Evolutionary conservation across 2,888 invertebrate species (phyloP).

Genomic region (Cremastinae sp.): DNA sequence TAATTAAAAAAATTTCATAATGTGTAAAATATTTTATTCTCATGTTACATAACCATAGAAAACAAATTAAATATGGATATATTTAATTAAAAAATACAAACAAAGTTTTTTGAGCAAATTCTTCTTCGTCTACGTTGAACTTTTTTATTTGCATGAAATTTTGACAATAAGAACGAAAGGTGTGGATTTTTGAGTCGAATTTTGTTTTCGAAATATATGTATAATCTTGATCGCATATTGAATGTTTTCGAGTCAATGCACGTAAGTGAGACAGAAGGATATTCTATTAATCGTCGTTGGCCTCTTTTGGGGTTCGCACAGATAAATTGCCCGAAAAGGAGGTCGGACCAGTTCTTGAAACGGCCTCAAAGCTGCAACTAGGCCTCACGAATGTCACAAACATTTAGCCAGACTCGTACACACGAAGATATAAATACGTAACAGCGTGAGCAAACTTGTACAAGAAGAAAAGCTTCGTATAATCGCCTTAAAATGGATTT

Average conservation of each 20-base stretch:
- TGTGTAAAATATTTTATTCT: too few species aligned
- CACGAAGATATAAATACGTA: not conserved
- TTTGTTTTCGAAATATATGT: constrained; percentile 4
- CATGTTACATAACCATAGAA: too few species aligned
- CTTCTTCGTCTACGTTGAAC: too few species aligned
- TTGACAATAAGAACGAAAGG: too few species aligned
- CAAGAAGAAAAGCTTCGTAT: constrained; percentile 24
- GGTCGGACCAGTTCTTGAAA: constrained; percentile 50
- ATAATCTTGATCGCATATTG: constrained; percentile 11
- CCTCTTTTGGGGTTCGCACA: constrained; percentile 60
- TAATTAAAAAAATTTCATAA: too few species aligned
- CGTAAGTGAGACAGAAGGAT: constrained; percentile 50
- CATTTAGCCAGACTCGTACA: constrained; percentile 40
- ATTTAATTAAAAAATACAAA: too few species aligned
- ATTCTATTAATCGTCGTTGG: constrained; percentile 61
- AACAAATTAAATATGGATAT: too few species aligned
- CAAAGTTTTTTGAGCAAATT: too few species aligned
- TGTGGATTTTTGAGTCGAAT: too few species aligned
- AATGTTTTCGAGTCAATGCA: constrained; percentile 38
- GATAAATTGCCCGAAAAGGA: constrained; percentile 62
- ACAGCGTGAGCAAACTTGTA: constrained; percentile 17
- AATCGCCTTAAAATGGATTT: not conserved
- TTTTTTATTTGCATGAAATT: too few species aligned
- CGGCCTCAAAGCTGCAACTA: constrained; percentile 54
- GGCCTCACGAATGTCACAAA: constrained; percentile 62